Conservation (phyloP, 2,797 vertebrate genomes). For the Falco concolor region DNA sequence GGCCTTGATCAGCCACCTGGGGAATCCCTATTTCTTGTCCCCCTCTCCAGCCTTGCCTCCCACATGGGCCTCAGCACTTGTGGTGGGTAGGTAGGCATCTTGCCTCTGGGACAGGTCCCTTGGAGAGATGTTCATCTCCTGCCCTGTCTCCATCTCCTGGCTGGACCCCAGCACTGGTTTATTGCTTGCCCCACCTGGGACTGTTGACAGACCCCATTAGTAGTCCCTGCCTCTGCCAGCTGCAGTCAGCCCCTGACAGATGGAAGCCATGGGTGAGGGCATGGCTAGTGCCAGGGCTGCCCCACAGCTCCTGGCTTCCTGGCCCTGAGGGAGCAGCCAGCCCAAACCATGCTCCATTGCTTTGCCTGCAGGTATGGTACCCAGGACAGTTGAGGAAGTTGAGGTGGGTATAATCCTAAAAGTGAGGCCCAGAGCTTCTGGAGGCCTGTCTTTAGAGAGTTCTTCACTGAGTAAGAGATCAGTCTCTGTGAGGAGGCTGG, state of each 20-base stretch:
- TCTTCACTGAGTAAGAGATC: background rate
- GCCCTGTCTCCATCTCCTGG: background rate
- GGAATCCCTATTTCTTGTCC: background rate
- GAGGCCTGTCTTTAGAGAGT: background rate
- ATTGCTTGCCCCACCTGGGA: background rate
- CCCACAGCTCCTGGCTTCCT: background rate
- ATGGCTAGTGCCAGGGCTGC: too few relatives aligned
- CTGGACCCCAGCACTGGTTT: background rate
- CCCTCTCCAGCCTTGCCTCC: background rate
- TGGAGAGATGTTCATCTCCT: background rate
- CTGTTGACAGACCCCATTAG: background rate
- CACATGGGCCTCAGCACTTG: background rate
- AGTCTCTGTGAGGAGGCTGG: background rate
- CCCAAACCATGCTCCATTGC: background rate
- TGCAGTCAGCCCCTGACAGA: rapidly evolving
- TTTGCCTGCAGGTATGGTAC: background rate
- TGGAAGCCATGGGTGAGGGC: background rate
- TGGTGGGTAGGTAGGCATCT: background rate
- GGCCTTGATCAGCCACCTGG: background rate
- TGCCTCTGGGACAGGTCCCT: background rate
- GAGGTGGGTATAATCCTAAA: background rate
- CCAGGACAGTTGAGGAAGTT: background rate
- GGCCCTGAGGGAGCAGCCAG: background rate
- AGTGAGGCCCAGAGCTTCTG: background rate
- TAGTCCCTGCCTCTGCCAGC: background rate